Evolutionary conservation across 2,797 vertebrate genomes (phyloP), one percentile per base, ranked within the genome.

Genomic region (Numenius phaeopus): DNA sequence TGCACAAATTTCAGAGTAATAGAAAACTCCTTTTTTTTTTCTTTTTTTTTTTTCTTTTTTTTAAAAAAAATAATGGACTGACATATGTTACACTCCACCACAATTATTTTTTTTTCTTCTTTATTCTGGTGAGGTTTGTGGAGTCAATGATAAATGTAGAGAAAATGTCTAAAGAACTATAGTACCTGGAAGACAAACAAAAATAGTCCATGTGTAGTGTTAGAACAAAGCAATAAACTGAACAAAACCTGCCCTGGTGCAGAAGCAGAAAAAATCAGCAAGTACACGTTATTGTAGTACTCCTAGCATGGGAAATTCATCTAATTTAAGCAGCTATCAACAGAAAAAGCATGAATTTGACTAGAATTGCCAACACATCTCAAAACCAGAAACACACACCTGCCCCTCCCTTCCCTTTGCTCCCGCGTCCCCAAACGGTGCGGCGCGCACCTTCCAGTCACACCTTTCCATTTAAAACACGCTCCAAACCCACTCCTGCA

Each of bases 1-100:
- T 97, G 98, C 98, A 98, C 96, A 97, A 91, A 92, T 96, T 93
- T 94, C 84, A 64, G 88, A 93, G 69, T 89, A 87, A 96, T 86
- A 96, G 13, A 96, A 97, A 98, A 97, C 85, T 89, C 30, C 32
- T 18, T 77, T 87, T 90, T 96, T 66, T 54, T 95, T 32, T 12
- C 24, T 29, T 32, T 77, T 44, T 49, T 17, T 21, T 52, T 29
- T 32, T 77, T 44, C 44, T 17, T 21, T 52, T 34, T 29, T 30
- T 46, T 19, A 23, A n/a, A 52, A 34, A 47, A 76, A 46, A 76
- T n/a, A 77, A 94, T 84, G 95, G 95, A 84, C 90, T 49, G 34
- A 50, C 32, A 5, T 70, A 52, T 47, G 83, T 93, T 79, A 85
- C n/a, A 65, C 70, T 81, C 50, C n/a, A 57, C 22, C 26, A 86